Evolutionary conservation across 1,140 invertebrate genomes (phyloP), one percentile per base, ranked within the genome.

Genomic region (Conopomorpha cramerella): DNA sequence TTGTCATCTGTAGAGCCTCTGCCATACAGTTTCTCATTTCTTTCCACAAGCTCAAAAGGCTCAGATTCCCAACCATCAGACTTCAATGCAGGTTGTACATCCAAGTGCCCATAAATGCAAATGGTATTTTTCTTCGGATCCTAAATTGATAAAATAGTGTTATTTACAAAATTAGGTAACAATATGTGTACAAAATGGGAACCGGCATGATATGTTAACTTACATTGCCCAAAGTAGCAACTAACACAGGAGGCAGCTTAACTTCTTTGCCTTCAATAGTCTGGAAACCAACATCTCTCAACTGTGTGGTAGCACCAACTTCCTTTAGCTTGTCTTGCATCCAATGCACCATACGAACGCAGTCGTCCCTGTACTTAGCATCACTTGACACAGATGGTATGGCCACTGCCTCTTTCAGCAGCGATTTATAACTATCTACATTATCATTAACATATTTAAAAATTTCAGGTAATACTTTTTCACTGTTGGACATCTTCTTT

Each of bases 31-130:
- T 98, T 97, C 0, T 85, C 93, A 82, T 98, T 82, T 51, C 86
- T 87, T 62, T 96, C 92, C 30, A 86, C 87, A 13, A 99, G 78
- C 8, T 83, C 83, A 80, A 99, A 99, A 1, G 97, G 97, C 38
- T 99, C 93, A 1, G 92, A 91, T 47, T 94, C 80, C 96, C 96
- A 99, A 3, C 96, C 96, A 83, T 99, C 95, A 45, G 89, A 87
- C 63, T 86, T 86, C 3, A 86, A 54, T 6, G 96, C 96, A 28
- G 96, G 96, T 68, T 98, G 96, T 1, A 99, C 96, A 83, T 99
- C 97, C 51, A 99, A 84, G 80, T 99, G 97, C 0, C 96, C 97
- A 79, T 99, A 99, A 31, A 99, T 82, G 34, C 93, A 85, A 28
- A 99, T 83, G 11, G 96, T 99, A 53, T 95, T 91, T 65, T 96